Base-by-base conservation (phyloP, 2,797 vertebrate species). In the Enteromius argenteus region DNA sequence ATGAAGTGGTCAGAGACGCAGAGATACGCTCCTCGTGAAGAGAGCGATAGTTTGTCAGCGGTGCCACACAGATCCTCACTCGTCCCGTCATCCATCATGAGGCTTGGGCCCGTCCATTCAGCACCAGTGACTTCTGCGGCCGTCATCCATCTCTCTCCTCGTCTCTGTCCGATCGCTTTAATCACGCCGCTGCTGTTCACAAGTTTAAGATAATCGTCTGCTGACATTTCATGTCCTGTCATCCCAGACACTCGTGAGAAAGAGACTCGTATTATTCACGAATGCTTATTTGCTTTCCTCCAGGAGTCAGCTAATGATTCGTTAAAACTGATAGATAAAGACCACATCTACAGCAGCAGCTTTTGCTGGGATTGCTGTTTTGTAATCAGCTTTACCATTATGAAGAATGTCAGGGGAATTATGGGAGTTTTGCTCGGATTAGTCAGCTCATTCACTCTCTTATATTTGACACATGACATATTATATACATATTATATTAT, bases 311-410 rank as follows among this genome's bases (percentile, higher is more conserved):
- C 53, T 81, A 85, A 91, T 82, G 79, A 85, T 69, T 80, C 23
- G 0, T 74, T 77, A 88, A 89, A 91, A 92, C 86, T 90, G 89
- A 93, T 89, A 83, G 91, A 92, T 79, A 85, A 44, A 86, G 73
- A 56, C 86, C 86, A 87, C 90, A 90, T 92, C 86, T 89, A 81
- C 39, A 2, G 35, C 86, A 87, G 88, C 86, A 71, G 81, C 87
- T 93, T 92, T 92, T 92, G 91, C 73, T 76, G 64, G 80, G 44
- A 2, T 92, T 90, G 92, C 88, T 84, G 85, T 80, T 46, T 88
- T 51, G 85, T 93, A 90, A 92, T 93, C 89, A 94, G 91, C 91
- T 89, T 87, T 76, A 89, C 90, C 90, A 90, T 92, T 88, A 89
- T 82, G 68, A 35, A 64, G 81, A 88, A 89, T 88, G 87, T 81